Base-by-base conservation (phyloP, 1,140 invertebrate species). In the Helicoverpa armigera region DNA sequence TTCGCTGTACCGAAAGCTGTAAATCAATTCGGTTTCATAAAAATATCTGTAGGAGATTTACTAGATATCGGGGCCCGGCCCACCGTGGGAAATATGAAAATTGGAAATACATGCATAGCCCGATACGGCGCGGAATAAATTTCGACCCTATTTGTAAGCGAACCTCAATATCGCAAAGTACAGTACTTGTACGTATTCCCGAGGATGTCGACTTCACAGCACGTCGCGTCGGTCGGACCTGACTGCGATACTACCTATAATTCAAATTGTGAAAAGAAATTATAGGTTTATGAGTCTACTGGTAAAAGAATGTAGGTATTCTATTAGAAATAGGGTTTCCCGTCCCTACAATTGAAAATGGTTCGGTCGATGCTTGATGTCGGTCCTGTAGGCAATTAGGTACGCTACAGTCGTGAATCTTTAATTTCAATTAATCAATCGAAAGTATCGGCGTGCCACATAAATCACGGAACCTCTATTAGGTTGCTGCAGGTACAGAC, bases 81-180 rank as follows among this genome's bases (percentile, higher is more conserved):
- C 87, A 83, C 85, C 87, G 86, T 83, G 87, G 87, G 86, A 92
- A 92, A 93, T 93, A 93, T 91, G 92, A 92, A 93, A 92, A 93
- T 93, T 93, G 92, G 92, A 91, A 90, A 91, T 82, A 85, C 85
- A 83, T 76, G 69, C 85, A 81, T 73, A 70, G 81, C 75, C 70
- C 88, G 86, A 86, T 88, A 85, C 87, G 82, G 87, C 87, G 86
- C 84, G 86, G 87, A 91, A 93, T 93, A 92, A 91, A 92, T 92
- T 90, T 86, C 81, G 82, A 69, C 83, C 84, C 87, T 87, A 91
- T 92, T 88, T 86, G 87, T 79, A 81, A 79, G 80, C 82, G 65
- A 84, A 72, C 82, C 84, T 80, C 82, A 82, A 83, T 82, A 77
- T 82, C 80, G 76, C 72, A 74, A 65, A 82, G 80, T 81, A 67